Base-by-base conservation (phyloP, 2,797 vertebrate species). In the Ptychobarbus kaznakovi region DNA sequence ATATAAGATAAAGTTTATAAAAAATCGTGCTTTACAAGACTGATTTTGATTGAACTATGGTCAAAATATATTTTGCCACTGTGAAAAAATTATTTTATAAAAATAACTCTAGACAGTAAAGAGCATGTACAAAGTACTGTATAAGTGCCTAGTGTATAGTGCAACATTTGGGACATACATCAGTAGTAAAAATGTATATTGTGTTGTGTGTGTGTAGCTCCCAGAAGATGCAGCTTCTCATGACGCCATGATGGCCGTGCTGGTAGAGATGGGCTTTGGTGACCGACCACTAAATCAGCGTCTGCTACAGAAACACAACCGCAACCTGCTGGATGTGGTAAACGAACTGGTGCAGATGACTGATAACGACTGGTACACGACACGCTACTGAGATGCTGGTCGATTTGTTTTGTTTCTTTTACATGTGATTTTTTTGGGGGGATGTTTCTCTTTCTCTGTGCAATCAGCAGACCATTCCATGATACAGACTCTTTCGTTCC, bases 231-330 rank as follows among this genome's bases (percentile, higher is more conserved):
- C 93, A 0, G 96, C 97, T 85, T 96, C 96, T 70, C 96, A 97
- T 90, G 96, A 96, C 10, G 95, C 96, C 84, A 96, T 98, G 93
- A 96, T 98, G 89, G 95, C 96, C 2, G 96, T 96, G 28, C 94
- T 99, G 89, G 95, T 95, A 86, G 97, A 99, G 94, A 99, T 99
- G 98, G 97, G 98, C 32, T 99, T 99, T 80, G 96, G 96, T n/a
- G 96, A 99, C 91, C 93, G 95, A 69, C 93, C 96, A 12, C 92
- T 98, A 65, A 99, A 99, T 92, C 92, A 97, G 87, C 83, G 87
- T 0, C 94, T 99, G 89, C 94, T 99, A 89, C 96, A 93, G 92
- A 97, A 97, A 86, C 95, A 99, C 93, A 95, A 94, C 91, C 95
- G 95, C 90, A 97, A 97, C 69, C 94, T 98, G 89, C 93, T 97